Base-by-base conservation (phyloP, 2,888 invertebrate species). In the Drosophila mimetica region DNA sequence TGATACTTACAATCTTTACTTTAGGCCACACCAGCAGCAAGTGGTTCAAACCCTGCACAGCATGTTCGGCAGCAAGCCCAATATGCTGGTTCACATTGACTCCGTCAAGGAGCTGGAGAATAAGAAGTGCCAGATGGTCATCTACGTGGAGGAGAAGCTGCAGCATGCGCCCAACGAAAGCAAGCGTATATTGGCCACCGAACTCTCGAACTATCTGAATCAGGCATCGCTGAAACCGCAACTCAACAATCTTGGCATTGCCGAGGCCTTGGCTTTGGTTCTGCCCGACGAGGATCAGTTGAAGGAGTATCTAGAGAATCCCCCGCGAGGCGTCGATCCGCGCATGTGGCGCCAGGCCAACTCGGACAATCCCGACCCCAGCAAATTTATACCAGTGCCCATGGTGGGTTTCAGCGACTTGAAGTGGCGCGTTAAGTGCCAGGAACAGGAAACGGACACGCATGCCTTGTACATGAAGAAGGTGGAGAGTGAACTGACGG, bases 261-360 rank as follows among this genome's bases (percentile, higher is more conserved):
- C 93, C 36, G 94, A 94, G 77, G 94, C 96, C 20, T 93, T 95
- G 69, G 93, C 98, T 13, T 94, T 96, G 90, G 94, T 96, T 0
- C 93, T 95, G 42, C 95, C 97, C 44, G 94, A 96, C 75, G 95
- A 95, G 54, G 95, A 95, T 66, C 95, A 96, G 89, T 89, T 97
- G 14, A 96, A 96, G 76, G 96, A 97, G 82, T 99, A 99, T 92
- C 92, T 98, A 65, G 96, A 97, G 81, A 96, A 95, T 79, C 96
- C 98, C n/a, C 99, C 98, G 1, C 94, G 95, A 74, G 96, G 98
- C n/a, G 96, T 99, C 89, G 98, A 98, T 91, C 95, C 95, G 48
- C 93, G 97, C 69, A 93, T 99, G 83, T 99, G 99, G 99, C 96
- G 96, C 87, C 98, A 99, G 91, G 99, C 99, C 0, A 97, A 98